A percentile compares a stretch with the other conserved stretches of the same genome.
phyloP scores from a whole-genome alignment of 2,797 vertebrate species.

The Poeciliopsis infans region DNA sequence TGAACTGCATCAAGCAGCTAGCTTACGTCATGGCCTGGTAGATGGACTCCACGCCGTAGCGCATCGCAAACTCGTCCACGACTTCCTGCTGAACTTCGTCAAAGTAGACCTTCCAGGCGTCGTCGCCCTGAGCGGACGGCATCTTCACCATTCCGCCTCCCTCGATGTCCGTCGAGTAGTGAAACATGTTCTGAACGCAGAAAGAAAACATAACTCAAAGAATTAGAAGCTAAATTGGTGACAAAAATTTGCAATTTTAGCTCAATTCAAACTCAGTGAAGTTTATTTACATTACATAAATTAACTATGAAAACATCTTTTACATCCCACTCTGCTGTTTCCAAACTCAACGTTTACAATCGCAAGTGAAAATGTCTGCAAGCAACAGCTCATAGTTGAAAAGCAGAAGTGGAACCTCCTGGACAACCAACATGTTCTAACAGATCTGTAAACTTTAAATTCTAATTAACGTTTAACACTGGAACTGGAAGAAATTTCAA shows the following conservation, averaged over 20 bases:
- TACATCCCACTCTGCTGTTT: neutral
- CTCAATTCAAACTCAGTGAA: neutral
- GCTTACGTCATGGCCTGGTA: constrained; percentile 99
- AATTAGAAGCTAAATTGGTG: too few species aligned
- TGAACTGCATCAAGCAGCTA: neutral
- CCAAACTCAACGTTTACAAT: too few species aligned
- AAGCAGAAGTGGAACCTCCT: too few species aligned
- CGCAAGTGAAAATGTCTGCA: too few species aligned
- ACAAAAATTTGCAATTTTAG: too few species aligned
- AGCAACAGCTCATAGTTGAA: too few species aligned
- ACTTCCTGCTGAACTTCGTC: constrained; percentile 95
- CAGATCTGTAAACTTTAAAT: too few species aligned
- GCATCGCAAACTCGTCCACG: constrained; percentile 97
- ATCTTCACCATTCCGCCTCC: constrained; percentile 88
- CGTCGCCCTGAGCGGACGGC: constrained; percentile 89
- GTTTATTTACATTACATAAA: neutral
- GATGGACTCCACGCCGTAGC: constrained; percentile 95
- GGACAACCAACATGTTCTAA: too few species aligned
- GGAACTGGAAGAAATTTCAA: too few species aligned
- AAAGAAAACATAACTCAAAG: neutral
- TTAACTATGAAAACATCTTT: neutral
- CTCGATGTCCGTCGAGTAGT: constrained; percentile 89
- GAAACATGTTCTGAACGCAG: constrained; percentile 88
- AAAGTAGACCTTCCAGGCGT: constrained; percentile 97
- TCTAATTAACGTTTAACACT: too few species aligned